Percentiles rank a stretch among this genome's conserved stretches.
Evolutionary conservation across 2,113 vertebrate species (phyloP).

Genomic region (Gadus macrocephalus): DNA sequence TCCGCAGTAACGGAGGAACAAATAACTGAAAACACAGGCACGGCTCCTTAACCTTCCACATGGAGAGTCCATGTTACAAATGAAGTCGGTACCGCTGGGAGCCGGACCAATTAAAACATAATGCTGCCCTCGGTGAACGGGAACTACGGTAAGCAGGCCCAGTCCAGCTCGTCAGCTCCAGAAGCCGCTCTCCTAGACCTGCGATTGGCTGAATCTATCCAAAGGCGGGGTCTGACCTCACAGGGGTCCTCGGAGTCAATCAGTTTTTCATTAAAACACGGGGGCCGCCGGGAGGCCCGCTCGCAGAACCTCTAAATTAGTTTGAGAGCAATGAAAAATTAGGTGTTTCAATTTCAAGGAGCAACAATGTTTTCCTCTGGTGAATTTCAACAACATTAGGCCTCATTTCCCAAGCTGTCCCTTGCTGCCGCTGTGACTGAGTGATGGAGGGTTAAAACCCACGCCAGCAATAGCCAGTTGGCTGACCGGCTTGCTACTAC

Average conservation of each 20-base stretch:
- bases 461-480: slow-evolving; percentile 19
- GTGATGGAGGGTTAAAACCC: slow-evolving; percentile 31
- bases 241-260: slow-evolving; percentile 47
- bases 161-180: slow-evolving; percentile 36
- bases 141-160: slow-evolving; percentile 20
- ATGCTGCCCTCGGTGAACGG: slow-evolving; percentile 22
- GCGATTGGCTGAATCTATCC: slow-evolving; percentile 33
- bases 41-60: slow-evolving; percentile 1
- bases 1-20: not conserved
- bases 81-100: slow-evolving; percentile 19
- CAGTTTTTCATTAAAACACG: slow-evolving; percentile 37
- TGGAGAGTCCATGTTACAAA: slow-evolving; percentile 13
- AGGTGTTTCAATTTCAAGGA: slow-evolving; percentile 40
- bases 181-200: slow-evolving; percentile 31
- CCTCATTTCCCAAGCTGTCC: slow-evolving; percentile 42
- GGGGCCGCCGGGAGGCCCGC: slow-evolving; percentile 33
- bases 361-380: slow-evolving; percentile 39
- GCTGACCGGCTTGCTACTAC: slow-evolving; percentile 24
- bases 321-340: slow-evolving; percentile 43
- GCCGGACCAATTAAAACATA: slow-evolving; percentile 39
- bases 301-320: slow-evolving; percentile 44
- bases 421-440: slow-evolving; percentile 25
- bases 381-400: slow-evolving; percentile 46
- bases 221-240: slow-evolving; percentile 38
- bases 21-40: slow-evolving; percentile 7